Evolutionary conservation across 2,113 vertebrate species (phyloP).

Genomic region (Pagrus major): DNA sequence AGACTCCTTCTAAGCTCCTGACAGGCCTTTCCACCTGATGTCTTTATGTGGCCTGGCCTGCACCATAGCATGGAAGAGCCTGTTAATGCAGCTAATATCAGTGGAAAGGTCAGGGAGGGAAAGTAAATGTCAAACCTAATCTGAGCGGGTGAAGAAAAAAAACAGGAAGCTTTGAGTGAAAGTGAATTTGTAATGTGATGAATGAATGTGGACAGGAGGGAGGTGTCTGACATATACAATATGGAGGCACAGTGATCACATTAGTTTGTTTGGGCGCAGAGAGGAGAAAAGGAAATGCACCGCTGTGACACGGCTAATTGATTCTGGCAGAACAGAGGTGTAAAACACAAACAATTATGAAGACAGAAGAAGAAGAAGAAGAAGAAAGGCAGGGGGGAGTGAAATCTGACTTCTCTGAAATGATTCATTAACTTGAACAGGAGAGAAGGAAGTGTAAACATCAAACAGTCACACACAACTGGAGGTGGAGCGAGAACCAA

Average conservation of each 20-base stretch:
- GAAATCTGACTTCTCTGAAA: constrained; percentile 33
- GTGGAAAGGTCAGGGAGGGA: constrained; percentile 55
- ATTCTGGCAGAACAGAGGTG: constrained; percentile 49
- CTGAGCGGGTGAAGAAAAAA: constrained; percentile 33
- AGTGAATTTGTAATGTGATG: constrained; percentile 61
- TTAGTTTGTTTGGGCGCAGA: constrained; percentile 29
- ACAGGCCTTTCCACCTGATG: not conserved
- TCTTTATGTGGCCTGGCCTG: not conserved
- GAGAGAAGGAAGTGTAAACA: not conserved
- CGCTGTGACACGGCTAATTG: constrained; percentile 45
- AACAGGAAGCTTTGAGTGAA: constrained; percentile 48
- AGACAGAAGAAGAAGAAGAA: constrained; percentile 4
- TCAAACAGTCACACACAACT: not conserved
- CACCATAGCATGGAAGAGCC: not conserved
- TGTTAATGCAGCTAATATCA: constrained; percentile 37
- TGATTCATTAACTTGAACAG: constrained; percentile 21
- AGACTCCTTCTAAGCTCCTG: not conserved
- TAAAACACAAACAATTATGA: constrained; percentile 64
- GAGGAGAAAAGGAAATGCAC: constrained; percentile 18
- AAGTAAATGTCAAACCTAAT: constrained; percentile 64
- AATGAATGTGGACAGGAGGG: constrained; percentile 57
- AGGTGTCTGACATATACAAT: constrained; percentile 57
- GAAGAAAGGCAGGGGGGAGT: not conserved
- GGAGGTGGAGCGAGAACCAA: not conserved
- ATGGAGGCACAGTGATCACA: constrained; percentile 40